Evolutionary conservation across 2,888 invertebrate genomes (phyloP).

Genomic region (Tanytarsus gracilentus): DNA sequence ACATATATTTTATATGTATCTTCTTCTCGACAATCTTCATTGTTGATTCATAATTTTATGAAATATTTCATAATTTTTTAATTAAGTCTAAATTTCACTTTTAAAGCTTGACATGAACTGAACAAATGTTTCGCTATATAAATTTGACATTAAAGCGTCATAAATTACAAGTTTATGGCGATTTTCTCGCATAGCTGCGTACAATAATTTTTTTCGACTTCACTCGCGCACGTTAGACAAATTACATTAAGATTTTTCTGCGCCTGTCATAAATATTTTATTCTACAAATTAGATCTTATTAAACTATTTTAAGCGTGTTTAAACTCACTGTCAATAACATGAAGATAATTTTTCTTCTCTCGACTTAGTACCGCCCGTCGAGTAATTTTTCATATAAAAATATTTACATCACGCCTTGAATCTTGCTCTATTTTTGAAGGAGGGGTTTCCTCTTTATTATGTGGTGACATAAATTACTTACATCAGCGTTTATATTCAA

Average conservation of each 20-base stretch:
- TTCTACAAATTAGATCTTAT: constrained; percentile 17
- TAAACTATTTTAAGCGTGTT: background rate
- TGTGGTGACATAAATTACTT: constrained; percentile 25
- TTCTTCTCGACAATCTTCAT: no score
- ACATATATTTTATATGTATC: no score
- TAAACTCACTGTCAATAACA: background rate
- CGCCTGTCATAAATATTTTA: constrained; percentile 19
- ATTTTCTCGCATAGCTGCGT: constrained; percentile 1
- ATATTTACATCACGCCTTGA: background rate
- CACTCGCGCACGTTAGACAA: no score
- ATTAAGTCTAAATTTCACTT: background rate
- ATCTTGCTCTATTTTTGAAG: no score
- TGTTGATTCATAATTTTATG: no score
- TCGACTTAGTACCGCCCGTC: constrained; percentile 22
- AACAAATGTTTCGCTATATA: constrained; percentile 12
- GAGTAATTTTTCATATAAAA: constrained; percentile 13
- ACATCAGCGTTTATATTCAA: no score
- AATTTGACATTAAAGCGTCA: background rate
- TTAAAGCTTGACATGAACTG: no score
- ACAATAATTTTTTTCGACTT: background rate
- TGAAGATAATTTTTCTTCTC: background rate
- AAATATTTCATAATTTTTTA: constrained; percentile 2
- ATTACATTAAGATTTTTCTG: background rate
- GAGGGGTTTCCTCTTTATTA: no score
- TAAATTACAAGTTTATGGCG: constrained; percentile 12